Conservation (phyloP, 2,888 invertebrate genomes). For the Caenorhabditis angaria region DNA sequence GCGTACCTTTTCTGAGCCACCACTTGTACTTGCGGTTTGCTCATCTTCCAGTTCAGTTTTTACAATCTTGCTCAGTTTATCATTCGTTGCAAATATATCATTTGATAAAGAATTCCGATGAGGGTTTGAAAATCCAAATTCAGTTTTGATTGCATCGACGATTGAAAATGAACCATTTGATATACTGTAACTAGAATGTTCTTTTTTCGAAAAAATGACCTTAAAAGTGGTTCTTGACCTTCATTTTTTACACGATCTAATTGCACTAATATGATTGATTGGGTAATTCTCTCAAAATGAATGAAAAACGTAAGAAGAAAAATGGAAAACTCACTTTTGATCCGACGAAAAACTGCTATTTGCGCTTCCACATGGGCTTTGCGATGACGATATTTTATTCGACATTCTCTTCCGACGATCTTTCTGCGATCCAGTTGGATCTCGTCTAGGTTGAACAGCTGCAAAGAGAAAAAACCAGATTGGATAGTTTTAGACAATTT, state of each 20-base stretch:
- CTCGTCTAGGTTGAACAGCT: constrained; percentile 68
- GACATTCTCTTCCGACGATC: constrained; percentile 44
- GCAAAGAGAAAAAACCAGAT: constrained; percentile 15
- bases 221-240: neutral
- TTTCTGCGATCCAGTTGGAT: constrained; percentile 69
- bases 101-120: constrained; percentile 15
- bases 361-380: constrained; percentile 22
- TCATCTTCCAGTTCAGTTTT: constrained; percentile 40
- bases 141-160: constrained; percentile 31
- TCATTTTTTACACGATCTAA: neutral
- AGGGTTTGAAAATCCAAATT: constrained; percentile 28
- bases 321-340: constrained; percentile 1
- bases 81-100: neutral
- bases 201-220: neutral
- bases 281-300: constrained; percentile 1
- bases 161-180: constrained; percentile 14
- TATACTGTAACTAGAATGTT: constrained; percentile 1
- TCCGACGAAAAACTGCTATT: constrained; percentile 34
- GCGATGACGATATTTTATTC: neutral
- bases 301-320: constrained; percentile 5
- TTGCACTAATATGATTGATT: no score
- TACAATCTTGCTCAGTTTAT: constrained; percentile 10
- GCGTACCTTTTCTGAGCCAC: constrained; percentile 13
- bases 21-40: constrained; percentile 31
- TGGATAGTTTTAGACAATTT: constrained; percentile 3